Base-by-base conservation (phyloP, 1,140 invertebrate genomes). In the Bilobella aurantiaca region DNA sequence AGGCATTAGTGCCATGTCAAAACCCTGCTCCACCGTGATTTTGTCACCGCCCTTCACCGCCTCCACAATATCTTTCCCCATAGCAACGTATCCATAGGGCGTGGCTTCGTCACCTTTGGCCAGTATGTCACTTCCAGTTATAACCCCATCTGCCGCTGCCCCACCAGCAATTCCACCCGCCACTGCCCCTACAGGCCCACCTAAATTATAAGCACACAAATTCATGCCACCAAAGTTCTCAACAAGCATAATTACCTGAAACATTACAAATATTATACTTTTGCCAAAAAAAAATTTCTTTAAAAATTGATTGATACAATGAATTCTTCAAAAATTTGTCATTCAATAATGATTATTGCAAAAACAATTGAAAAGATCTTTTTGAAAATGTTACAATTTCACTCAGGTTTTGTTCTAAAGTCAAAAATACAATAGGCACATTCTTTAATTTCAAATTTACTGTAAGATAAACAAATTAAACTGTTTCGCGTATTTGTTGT, bases 131-230 rank as follows among this genome's bases (percentile, higher is more conserved):
- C 70, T 72, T 14, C 64, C 70, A 1, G 67, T 67, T 25, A 71
- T 71, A 0, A 71, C 62, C n/a, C 67, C 67, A 30, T 71, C 70
- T 30, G 66, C 58, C 0, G 62, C 69, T 0, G 69, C 69, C 23
- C 69, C 69, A n/a, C 69, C 70, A 14, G 70, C 70, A 31, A 72
- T 61, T 23, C 64, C 68, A 18, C 68, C 68, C 2, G 68, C 68
- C 1, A 67, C 68, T 21, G 68, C 68, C 25, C 68, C 53, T 23
- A 63, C 61, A 21, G 61, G 61, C 27, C 61, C 59, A 16, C 31
- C 31, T 29, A 59, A 12, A 25, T n/a, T 21, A 5, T 25, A 42
- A 42, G 18, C 34, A n/a, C 34, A 42, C 34, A 53, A 53, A 8
- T 16, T 53, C 14, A 18, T 53, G 8, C 14, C 8, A 42, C 34